A percentile compares a stretch with the other conserved stretches of the same genome.
Evolutionary conservation across 2,797 vertebrate genomes (phyloP).

Genomic region (Adelosebastes latens): DNA sequence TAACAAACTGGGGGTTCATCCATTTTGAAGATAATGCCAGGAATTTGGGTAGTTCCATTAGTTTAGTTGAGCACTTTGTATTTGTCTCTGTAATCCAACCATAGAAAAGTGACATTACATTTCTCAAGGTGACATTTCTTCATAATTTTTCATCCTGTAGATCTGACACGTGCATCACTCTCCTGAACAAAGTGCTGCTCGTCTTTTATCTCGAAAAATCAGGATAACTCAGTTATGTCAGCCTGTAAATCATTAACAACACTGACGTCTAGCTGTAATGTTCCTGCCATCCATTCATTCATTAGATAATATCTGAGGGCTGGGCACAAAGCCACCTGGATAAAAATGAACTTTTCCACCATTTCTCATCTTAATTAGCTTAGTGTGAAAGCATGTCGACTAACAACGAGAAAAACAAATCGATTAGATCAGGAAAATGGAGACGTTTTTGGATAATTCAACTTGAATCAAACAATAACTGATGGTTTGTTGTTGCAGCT

Average conservation of each 20-base stretch:
- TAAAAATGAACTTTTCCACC: not conserved
- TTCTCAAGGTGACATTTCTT: not conserved
- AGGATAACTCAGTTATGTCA: not conserved
- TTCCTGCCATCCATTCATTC: not conserved
- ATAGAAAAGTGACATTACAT: not conserved
- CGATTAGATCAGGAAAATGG: not conserved
- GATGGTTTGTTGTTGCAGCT: not conserved
- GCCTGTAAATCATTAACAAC: not conserved
- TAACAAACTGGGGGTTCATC: not conserved
- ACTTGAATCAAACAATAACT: not conserved
- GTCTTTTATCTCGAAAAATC: not conserved
- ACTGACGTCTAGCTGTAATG: not conserved
- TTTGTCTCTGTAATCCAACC: not conserved
- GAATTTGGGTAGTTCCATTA: too few species aligned
- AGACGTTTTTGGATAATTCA: not conserved
- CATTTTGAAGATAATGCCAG: not conserved
- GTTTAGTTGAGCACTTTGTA: too few species aligned
- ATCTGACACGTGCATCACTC: not conserved
- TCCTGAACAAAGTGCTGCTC: not conserved
- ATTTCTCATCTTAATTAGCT: conserved; percentile 14
- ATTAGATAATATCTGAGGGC: not conserved
- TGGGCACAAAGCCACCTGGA: not conserved
- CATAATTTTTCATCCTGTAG: not conserved
- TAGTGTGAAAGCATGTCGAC: not conserved
- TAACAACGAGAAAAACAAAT: not conserved